These are phyloP conservation scores for Alexandromys fortis DNA, from an alignment of 2,113 vertebrate genomes.

Conservation along the genomic window DNA sequence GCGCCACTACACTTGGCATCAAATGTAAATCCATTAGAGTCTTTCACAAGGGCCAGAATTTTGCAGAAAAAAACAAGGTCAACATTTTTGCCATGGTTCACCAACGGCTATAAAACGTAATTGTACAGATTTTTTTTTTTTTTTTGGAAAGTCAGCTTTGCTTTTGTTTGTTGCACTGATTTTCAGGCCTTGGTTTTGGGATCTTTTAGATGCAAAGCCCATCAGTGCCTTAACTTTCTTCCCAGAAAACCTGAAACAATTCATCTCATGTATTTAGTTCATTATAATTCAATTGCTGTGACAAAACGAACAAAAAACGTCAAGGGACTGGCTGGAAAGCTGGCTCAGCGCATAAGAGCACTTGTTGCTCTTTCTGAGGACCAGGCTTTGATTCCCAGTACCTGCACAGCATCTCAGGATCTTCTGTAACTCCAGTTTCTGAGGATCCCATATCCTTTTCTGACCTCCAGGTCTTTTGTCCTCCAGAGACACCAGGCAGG, in stretches of 20 bases:
- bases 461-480: background rate
- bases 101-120: background rate
- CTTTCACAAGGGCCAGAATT: background rate
- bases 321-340: background rate
- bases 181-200: constrained; percentile 26
- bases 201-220: background rate
- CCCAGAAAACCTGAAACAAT: constrained; percentile 23
- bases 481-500: background rate
- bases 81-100: background rate
- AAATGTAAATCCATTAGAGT: background rate
- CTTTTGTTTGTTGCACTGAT: background rate
- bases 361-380: background rate
- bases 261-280: background rate
- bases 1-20: background rate
- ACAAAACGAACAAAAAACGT: too few species aligned
- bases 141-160: background rate
- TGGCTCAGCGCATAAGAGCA: background rate
- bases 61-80: background rate
- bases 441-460: background rate
- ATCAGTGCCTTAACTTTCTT: background rate
- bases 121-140: background rate
- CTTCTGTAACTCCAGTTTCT: background rate
- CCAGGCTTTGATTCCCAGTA: background rate
- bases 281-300: background rate
- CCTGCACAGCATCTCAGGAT: background rate